A percentile compares a stretch with the other conserved stretches of the same genome.
These are phyloP conservation scores for Phaonia tiefii DNA, from an alignment of 2,888 invertebrate species.

Conservation along the genomic window DNA sequence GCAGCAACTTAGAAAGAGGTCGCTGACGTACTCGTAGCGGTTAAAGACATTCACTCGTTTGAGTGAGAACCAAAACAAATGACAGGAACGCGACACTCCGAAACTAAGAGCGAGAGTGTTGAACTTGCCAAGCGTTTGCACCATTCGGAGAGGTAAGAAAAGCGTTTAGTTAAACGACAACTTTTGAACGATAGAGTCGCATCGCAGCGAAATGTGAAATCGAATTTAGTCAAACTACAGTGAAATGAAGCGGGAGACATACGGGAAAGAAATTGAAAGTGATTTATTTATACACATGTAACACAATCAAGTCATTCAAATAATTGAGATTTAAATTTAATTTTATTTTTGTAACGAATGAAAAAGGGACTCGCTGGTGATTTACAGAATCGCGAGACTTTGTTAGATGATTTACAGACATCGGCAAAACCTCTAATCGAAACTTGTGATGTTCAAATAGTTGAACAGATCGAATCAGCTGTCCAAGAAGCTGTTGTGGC, in stretches of 20 bases:
- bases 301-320: not conserved
- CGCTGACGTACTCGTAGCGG: not conserved
- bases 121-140: slow-evolving; percentile 13
- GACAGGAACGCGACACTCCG: slow-evolving; percentile 1
- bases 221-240: not conserved
- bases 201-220: slow-evolving; percentile 16
- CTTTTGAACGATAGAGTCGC: slow-evolving; percentile 56
- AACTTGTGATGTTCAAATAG: slow-evolving; percentile 86
- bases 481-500: slow-evolving; percentile 90
- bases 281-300: not conserved
- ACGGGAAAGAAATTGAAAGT: slow-evolving; percentile 24
- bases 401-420: slow-evolving; percentile 86
- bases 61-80: not conserved
- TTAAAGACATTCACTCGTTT: not conserved
- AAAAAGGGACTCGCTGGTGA: slow-evolving; percentile 89
- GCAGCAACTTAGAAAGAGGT: not conserved
- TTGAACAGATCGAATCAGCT: slow-evolving; percentile 87
- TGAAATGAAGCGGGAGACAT: not conserved
- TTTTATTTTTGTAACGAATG: not conserved
- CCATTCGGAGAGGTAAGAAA: not conserved
- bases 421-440: slow-evolving; percentile 88
- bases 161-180: slow-evolving; percentile 54
- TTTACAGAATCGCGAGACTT: slow-evolving; percentile 87
- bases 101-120: slow-evolving; percentile 24
- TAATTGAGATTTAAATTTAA: not conserved